phyloP scores from a whole-genome alignment of 2,797 vertebrate genomes.

The Channallabes apus region DNA sequence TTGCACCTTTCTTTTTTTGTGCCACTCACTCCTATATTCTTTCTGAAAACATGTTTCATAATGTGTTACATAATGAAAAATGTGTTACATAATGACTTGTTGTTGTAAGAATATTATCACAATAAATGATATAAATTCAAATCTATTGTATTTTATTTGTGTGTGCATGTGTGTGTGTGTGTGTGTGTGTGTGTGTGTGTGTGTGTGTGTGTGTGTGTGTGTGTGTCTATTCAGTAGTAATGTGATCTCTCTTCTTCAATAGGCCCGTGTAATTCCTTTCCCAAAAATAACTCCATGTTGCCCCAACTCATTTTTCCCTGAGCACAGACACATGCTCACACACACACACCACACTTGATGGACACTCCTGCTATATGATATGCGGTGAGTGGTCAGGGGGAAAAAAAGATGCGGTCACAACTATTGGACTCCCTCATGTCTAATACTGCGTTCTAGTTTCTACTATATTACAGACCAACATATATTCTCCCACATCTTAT shows the following conservation, averaged over 20 bases:
- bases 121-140: constrained; percentile 69
- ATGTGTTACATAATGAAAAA: constrained; percentile 71
- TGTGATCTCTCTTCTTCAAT: constrained; percentile 58
- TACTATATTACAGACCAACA: not conserved
- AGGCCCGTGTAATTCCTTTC: constrained; percentile 54
- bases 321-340: constrained; percentile 13
- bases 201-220: constrained; percentile 31
- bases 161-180: not conserved
- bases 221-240: constrained; percentile 62
- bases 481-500: not conserved
- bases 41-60: constrained; percentile 45
- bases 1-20: constrained; percentile 1
- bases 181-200: constrained; percentile 1
- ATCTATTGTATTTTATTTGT: not conserved
- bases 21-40: constrained; percentile 9
- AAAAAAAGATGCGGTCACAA: constrained; percentile 31
- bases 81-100: constrained; percentile 72
- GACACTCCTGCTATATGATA: constrained; percentile 5
- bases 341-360: constrained; percentile 15
- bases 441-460: constrained; percentile 17
- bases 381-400: not conserved
- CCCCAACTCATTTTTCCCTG: constrained; percentile 26
- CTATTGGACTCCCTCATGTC: not conserved
- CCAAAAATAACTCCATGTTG: constrained; percentile 69
- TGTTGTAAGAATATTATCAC: constrained; percentile 69